Base-by-base conservation (phyloP, 2,888 invertebrate genomes). In the Melanostoma scalare region DNA sequence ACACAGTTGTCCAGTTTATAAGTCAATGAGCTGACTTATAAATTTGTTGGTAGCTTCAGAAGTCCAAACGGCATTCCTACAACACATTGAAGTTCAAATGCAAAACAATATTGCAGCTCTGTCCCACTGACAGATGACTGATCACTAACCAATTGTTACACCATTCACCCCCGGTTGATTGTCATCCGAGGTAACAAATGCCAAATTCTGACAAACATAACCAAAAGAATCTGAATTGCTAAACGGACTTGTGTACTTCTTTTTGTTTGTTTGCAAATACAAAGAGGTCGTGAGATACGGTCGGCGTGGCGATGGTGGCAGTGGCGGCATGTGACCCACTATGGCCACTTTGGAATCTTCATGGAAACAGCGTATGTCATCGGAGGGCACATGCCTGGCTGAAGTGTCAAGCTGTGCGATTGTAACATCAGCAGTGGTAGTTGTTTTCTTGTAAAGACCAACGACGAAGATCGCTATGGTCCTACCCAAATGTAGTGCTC, bases 361-460 rank as follows among this genome's bases (percentile, higher is more conserved):
- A 33, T 35, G 44, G 52, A 10, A 48, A 36, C 46, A 35, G 30
- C n/a, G 6, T 33, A 71, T 65, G 75, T 65, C 69, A 75, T 71
- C 53, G 30, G 72, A 77, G 81, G 76, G 77, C 77, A 63, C 68
- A 77, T 58, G 50, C 60, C 72, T 56, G 48, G 56, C 55, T 61
- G 20, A 68, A 74, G 82, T 73, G 74, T 78, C 78, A 74, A 74
- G 78, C 82, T 82, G 73, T 74, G 73, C 73, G 20, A 20, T 20
- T 20, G 20, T 20, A 20, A 20, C 20, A 20, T 0, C 20, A 20
- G 20, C 20, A 0, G 20, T 20, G 0, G 20, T 20, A 20, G 20
- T 1, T 20, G 20, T 20, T 20, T 20, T 0, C 20, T 20, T 20
- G 20, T 1, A 20, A 20, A 20, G 20, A 20, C 20, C 31, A 3